Percentiles rank a stretch among this genome's conserved stretches.
These are phyloP conservation scores for Megastigmus dorsalis DNA, from an alignment of 2,888 invertebrate species.

Conservation along the genomic window DNA sequence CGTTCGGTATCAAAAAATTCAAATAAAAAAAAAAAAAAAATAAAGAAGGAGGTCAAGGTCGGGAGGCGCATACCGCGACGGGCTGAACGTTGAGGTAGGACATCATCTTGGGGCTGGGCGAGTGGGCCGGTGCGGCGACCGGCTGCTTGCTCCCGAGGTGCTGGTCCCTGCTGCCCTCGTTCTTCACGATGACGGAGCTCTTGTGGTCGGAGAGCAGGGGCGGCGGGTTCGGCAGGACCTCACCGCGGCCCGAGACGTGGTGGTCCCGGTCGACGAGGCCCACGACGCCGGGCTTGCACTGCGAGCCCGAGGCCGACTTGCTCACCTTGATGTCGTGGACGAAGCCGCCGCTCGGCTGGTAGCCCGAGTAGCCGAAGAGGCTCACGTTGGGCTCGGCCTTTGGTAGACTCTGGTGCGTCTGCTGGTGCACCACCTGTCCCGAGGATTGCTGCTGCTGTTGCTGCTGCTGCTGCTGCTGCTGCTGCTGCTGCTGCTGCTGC, in stretches of 20 bases:
- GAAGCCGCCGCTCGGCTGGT: constrained; percentile 75
- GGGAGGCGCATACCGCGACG: constrained; percentile 33
- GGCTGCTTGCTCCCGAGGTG: constrained; percentile 76
- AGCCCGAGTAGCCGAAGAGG: constrained; percentile 81
- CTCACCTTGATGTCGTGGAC: constrained; percentile 80
- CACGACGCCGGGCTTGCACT: constrained; percentile 65
- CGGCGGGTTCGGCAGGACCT: constrained; percentile 80
- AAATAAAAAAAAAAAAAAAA: neutral
- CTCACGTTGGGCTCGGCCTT: constrained; percentile 83
- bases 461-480: constrained; percentile 44
- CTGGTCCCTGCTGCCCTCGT: constrained; percentile 76
- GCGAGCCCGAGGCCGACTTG: constrained; percentile 64
- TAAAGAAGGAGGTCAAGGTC: neutral
- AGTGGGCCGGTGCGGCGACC: constrained; percentile 73
- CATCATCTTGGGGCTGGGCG: constrained; percentile 72
- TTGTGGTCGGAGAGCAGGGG: constrained; percentile 82
- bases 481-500: constrained; percentile 49
- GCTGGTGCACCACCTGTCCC: constrained; percentile 55
- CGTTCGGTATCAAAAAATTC: neutral
- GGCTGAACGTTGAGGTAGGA: constrained; percentile 70
- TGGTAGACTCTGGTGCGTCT: constrained; percentile 69
- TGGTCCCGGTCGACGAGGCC: constrained; percentile 60
- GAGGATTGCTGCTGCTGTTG: constrained; percentile 53
- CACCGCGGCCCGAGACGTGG: constrained; percentile 71
- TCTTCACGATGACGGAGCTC: constrained; percentile 87